These are phyloP conservation scores for Furnarius figulus DNA, from an alignment of 2,113 vertebrate genomes.

Conservation along the genomic window DNA sequence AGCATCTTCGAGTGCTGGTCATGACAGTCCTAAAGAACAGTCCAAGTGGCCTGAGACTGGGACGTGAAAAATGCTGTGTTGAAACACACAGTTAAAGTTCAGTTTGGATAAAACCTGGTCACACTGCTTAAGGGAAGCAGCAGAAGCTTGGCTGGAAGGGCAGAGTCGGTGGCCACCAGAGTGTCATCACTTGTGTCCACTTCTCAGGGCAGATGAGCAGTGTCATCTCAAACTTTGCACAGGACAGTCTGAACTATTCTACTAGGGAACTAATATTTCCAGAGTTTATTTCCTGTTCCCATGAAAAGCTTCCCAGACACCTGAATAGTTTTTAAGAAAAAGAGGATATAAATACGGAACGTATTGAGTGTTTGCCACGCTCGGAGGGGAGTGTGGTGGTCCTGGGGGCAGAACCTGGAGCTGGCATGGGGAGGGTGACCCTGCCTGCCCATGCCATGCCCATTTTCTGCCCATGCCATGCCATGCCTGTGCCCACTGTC, in stretches of 20 bases:
- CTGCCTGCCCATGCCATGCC: not conserved
- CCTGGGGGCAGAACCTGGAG: not conserved
- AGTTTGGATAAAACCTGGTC: not conserved
- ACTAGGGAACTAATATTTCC: not conserved
- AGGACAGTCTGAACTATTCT: fast-evolving
- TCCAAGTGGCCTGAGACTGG: fast-evolving
- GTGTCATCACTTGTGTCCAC: not conserved
- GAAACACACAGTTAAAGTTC: not conserved
- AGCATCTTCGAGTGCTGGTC: not conserved
- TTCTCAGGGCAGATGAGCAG: not conserved
- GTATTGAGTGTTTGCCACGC: fast-evolving
- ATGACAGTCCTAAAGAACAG: fast-evolving
- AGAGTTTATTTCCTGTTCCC: not conserved
- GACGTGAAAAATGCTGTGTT: fast-evolving
- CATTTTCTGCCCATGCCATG: not conserved
- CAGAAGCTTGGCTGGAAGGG: not conserved
- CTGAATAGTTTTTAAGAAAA: not conserved
- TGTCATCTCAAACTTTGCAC: not conserved
- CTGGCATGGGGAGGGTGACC: not conserved
- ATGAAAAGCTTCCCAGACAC: not conserved
- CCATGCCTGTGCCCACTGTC: not conserved
- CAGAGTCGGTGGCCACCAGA: fast-evolving
- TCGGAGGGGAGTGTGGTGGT: fast-evolving
- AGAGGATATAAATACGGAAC: fast-evolving
- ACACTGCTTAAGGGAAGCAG: not conserved